A percentile compares a stretch with the other conserved stretches of the same genome.
Evolutionary conservation across 2,888 invertebrate genomes (phyloP).

Genomic region (Agrilus biguttatus): DNA sequence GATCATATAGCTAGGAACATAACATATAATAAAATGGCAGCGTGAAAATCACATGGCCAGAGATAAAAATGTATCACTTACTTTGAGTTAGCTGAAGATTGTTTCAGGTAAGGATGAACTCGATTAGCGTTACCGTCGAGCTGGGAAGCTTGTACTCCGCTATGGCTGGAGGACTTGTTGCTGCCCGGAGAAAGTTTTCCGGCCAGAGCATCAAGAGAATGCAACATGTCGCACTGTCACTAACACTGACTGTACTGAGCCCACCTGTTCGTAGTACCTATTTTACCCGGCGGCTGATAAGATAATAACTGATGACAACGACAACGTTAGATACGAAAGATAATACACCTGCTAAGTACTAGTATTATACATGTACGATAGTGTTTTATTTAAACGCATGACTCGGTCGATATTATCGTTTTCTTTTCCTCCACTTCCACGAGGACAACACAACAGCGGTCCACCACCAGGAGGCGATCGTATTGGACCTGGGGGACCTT

Average conservation of each 20-base stretch:
- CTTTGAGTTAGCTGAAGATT: constrained; percentile 32
- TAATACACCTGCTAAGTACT: too few relatives aligned
- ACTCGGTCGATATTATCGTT: too few relatives aligned
- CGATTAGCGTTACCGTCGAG: constrained; percentile 57
- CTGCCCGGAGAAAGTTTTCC: constrained; percentile 76
- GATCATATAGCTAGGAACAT: too few relatives aligned
- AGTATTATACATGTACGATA: too few relatives aligned
- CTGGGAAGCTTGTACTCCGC: constrained; percentile 28
- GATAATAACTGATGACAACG: constrained; percentile 2
- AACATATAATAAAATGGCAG: too few relatives aligned
- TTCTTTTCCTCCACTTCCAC: too few relatives aligned
- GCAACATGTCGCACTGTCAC: constrained; percentile 46
- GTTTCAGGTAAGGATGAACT: constrained; percentile 41
- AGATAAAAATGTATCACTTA: constrained; percentile 15
- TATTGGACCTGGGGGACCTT: too few relatives aligned
- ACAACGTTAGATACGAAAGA: too few relatives aligned
- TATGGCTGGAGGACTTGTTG: constrained; percentile 14
- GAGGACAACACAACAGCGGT: too few relatives aligned
- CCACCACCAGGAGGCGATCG: too few relatives aligned
- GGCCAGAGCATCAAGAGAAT: constrained; percentile 76
- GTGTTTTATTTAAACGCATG: too few relatives aligned
- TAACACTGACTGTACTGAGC: constrained; percentile 8
- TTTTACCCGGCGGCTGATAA: constrained; percentile 7
- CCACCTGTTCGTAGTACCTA: constrained; percentile 5
- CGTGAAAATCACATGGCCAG: too few relatives aligned